phyloP scores from a whole-genome alignment of 2,797 vertebrate species.

The Lophotriccus pileatus region DNA sequence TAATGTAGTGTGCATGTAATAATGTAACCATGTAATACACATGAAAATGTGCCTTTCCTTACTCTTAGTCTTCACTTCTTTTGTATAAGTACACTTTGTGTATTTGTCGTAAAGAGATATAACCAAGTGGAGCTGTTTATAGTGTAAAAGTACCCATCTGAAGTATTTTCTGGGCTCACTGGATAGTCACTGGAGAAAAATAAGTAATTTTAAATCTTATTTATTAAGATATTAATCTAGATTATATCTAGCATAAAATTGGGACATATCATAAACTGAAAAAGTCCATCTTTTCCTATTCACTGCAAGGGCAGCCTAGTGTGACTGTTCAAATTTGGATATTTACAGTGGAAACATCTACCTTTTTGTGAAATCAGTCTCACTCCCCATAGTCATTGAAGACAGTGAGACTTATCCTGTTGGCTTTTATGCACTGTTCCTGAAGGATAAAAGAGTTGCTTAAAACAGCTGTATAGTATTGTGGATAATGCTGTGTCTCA shows the following conservation, averaged over 20 bases:
- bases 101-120: neutral
- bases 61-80: neutral
- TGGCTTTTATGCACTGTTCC: neutral
- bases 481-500: neutral
- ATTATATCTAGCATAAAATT: neutral
- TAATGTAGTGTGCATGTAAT: neutral
- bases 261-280: neutral
- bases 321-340: neutral
- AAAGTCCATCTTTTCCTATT: neutral
- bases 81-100: neutral
- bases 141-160: neutral
- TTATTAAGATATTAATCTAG: neutral
- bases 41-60: neutral
- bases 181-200: neutral
- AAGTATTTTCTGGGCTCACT: neutral
- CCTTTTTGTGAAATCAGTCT: neutral
- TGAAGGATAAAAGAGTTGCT: neutral
- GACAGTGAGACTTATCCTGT: neutral
- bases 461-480: neutral
- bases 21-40: neutral
- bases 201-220: neutral
- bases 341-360: neutral
- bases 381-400: neutral
- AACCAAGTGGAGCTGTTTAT: neutral
- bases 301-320: neutral